Evolutionary conservation across 1,140 invertebrate genomes (phyloP).

Genomic region (Drosophila malerkotliana): DNA sequence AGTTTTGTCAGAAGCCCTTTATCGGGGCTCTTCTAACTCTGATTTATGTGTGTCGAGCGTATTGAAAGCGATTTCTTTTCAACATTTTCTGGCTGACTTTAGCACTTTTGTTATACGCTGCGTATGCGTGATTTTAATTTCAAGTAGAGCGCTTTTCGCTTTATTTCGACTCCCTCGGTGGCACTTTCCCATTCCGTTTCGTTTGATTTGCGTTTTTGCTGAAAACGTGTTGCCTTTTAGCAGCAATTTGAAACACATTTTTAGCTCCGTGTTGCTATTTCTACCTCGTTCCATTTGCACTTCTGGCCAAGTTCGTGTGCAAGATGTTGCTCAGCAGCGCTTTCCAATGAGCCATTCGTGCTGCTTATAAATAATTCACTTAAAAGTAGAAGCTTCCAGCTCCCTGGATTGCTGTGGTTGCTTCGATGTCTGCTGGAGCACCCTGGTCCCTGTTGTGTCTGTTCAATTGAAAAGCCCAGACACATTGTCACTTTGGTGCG

Average conservation of each 20-base stretch:
- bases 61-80: constrained; percentile 52
- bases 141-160: constrained; percentile 28
- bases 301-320: constrained; percentile 7
- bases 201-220: constrained; percentile 9
- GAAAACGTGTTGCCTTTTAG: constrained; percentile 51
- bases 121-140: constrained; percentile 64
- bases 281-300: constrained; percentile 10
- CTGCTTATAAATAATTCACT: constrained; percentile 47
- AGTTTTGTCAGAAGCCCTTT: constrained; percentile 36
- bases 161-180: constrained; percentile 20
- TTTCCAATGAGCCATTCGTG: constrained; percentile 26
- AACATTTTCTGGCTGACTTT: constrained; percentile 23
- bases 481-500: constrained; percentile 9
- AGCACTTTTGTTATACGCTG: constrained; percentile 34
- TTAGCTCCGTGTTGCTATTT: constrained; percentile 11
- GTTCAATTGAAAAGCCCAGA: constrained; percentile 26
- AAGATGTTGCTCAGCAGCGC: constrained; percentile 19
- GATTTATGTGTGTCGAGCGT: constrained; percentile 53
- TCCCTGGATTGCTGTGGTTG: constrained; percentile 6
- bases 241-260: constrained; percentile 35
- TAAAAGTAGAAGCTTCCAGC: not conserved
- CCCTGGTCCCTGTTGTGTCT: constrained; percentile 15
- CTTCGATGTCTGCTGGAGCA: constrained; percentile 10
- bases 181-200: constrained; percentile 10
- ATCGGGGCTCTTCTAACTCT: constrained; percentile 44